Base-by-base conservation (phyloP, 2,797 vertebrate genomes). In the Adelosebastes latens region DNA sequence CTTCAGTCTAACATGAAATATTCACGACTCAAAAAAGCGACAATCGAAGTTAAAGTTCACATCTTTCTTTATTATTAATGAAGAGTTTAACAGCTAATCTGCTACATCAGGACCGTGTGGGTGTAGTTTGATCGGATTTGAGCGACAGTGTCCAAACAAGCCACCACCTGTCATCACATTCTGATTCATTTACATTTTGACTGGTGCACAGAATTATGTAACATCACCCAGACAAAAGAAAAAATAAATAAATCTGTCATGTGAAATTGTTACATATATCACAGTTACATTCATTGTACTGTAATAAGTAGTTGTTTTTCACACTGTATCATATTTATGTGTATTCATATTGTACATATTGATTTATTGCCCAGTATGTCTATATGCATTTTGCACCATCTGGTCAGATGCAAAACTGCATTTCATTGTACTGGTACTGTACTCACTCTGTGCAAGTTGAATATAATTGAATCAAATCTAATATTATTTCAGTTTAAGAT, bases 181-280 rank as follows among this genome's bases (percentile, higher is more conserved):
- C 34, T 13, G 2, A 42, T 52, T 39, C 8, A 42, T 42, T 42
- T 42, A 42, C 39, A 42, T 16, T 16, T 42, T 42, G 13, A 42
- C 39, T 42, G 39, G 39, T 42, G 0, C 0, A 49, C 3, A 2
- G 5, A 20, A 27, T 65, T 18, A 27, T 0, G 2, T 5, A 25
- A 60, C 25, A 31, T 16, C 56, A 58, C 6, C 22, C 32, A 46
- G 42, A 49, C 46, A 49, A 49, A 49, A 31, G 25, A 52, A 49
- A 25, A 31, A 11, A 20, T 6, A 36, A 3, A 63, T 12, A 24
- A 24, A 64, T 39, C n/a, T 36, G 32, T 63, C 61, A 34, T 61
- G 22, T 63, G 61, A 63, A 63, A 36, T 63, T 14, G 62, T 2
- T 65, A 24, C 16, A 58, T 36, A 62, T 55, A 53, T 62, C 31